Conservation (phyloP, 1,140 invertebrate species). For the Gryllus bimaculatus region DNA sequence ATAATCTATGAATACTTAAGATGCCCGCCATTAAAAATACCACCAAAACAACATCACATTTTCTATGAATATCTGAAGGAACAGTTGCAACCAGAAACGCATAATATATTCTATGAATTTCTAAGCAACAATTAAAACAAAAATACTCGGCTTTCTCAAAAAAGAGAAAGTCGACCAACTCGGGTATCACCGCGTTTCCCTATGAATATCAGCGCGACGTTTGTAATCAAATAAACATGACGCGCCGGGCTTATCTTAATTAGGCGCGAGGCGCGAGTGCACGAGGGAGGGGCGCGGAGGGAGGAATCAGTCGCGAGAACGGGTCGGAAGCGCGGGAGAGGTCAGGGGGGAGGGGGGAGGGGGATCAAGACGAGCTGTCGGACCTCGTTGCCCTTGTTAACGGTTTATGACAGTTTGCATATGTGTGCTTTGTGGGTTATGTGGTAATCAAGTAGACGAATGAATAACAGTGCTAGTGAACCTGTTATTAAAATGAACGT, state of each 20-base stretch:
- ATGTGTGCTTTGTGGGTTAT: too few relatives aligned
- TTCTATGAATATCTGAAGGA: slow-evolving; percentile 5
- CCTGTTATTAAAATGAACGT: too few relatives aligned
- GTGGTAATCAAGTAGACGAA: too few relatives aligned
- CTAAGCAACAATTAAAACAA: slow-evolving; percentile 5
- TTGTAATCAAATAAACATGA: not conserved
- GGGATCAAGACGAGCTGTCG: too few relatives aligned
- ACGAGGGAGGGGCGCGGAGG: not conserved
- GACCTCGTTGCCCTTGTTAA: too few relatives aligned
- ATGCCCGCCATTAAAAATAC: not conserved
- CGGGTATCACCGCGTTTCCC: not conserved
- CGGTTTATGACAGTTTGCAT: too few relatives aligned
- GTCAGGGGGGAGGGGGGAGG: too few relatives aligned
- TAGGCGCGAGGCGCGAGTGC: not conserved
- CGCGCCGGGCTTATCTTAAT: not conserved
- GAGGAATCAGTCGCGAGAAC: not conserved
- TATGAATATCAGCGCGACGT: not conserved
- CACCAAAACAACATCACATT: not conserved
- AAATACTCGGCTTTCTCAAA: not conserved
- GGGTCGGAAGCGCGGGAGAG: not conserved
- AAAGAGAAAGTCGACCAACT: not conserved
- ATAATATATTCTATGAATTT: slow-evolving; percentile 6
- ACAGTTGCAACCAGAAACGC: slow-evolving; percentile 3
- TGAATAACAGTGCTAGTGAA: too few relatives aligned
- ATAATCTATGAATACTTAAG: slow-evolving; percentile 6